These are phyloP conservation scores for Nematostella vectensis DNA, from an alignment of 92 coral and sea anemone genomes.

Conservation along the genomic window DNA sequence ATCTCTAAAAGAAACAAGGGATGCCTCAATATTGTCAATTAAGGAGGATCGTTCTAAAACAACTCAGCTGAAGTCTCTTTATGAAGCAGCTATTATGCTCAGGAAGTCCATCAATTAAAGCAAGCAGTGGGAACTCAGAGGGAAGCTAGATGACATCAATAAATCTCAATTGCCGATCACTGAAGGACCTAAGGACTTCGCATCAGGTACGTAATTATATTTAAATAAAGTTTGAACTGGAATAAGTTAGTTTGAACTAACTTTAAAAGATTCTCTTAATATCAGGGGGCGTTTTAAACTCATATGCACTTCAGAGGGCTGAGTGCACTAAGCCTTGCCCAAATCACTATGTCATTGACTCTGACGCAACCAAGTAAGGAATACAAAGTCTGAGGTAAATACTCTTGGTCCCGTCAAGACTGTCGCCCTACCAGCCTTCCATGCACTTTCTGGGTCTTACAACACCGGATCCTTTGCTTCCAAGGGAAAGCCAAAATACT, in stretches of 20 bases:
- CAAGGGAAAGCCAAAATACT: no score
- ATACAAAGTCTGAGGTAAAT: conserved; percentile 22
- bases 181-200: conserved; percentile 1
- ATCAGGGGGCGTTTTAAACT: no score
- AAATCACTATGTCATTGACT: conserved; percentile 32
- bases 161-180: neutral
- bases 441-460: no score
- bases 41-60: neutral
- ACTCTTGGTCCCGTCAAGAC: conserved; percentile 20
- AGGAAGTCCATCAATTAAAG: conserved; percentile 22
- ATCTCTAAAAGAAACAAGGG: neutral
- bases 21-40: neutral
- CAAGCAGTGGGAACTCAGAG: conserved; percentile 16
- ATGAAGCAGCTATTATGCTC: neutral
- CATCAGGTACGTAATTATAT: neutral
- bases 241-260: no score
- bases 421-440: conserved; percentile 42
- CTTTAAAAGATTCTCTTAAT: no score
- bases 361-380: conserved; percentile 31
- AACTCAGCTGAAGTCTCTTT: neutral
- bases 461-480: no score
- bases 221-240: neutral
- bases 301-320: no score
- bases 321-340: conserved; percentile 31
- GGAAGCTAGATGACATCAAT: conserved; percentile 1